Percentiles rank a stretch among this genome's conserved stretches.
Evolutionary conservation across 2,888 invertebrate genomes (phyloP).

Genomic region (Endomychus coccineus): DNA sequence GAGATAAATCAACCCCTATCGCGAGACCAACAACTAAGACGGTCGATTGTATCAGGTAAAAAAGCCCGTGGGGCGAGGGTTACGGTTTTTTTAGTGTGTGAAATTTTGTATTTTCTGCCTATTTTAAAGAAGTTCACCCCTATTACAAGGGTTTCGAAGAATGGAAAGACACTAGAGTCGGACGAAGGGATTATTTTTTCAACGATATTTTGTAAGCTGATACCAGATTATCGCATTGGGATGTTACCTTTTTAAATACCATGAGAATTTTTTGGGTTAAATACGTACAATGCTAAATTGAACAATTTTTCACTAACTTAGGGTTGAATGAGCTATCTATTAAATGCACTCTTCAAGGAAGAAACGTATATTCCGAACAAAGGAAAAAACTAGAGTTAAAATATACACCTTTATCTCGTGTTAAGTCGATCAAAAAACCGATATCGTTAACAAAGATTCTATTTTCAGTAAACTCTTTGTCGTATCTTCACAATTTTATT

Average conservation of each 20-base stretch:
- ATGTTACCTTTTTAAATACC: slow-evolving; percentile 31
- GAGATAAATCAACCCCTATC: slow-evolving; percentile 29
- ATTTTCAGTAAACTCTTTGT: too few species aligned
- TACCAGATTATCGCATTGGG: slow-evolving; percentile 40
- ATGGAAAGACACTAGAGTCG: slow-evolving; percentile 21
- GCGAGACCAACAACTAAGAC: neutral
- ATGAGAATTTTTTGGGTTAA: slow-evolving; percentile 36
- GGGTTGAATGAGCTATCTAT: slow-evolving; percentile 10
- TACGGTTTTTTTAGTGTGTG: slow-evolving; percentile 34
- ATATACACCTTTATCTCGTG: too few species aligned
- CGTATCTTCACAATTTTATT: too few species aligned
- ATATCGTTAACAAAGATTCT: too few species aligned
- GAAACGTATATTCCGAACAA: too few species aligned
- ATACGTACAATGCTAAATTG: slow-evolving; percentile 25
- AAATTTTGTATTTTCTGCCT: slow-evolving; percentile 38
- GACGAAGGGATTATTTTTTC: slow-evolving; percentile 25
- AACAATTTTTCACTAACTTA: slow-evolving; percentile 16
- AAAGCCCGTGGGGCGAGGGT: slow-evolving; percentile 8
- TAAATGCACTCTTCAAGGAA: too few species aligned
- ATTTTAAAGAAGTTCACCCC: slow-evolving; percentile 33
- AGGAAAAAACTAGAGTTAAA: too few species aligned
- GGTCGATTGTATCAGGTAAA: slow-evolving; percentile 15
- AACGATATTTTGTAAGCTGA: slow-evolving; percentile 38
- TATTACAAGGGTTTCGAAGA: slow-evolving; percentile 29
- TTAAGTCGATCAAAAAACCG: too few species aligned